These are phyloP conservation scores for Strigamia crassipes DNA, from an alignment of 2,888 invertebrate genomes.

Conservation along the genomic window DNA sequence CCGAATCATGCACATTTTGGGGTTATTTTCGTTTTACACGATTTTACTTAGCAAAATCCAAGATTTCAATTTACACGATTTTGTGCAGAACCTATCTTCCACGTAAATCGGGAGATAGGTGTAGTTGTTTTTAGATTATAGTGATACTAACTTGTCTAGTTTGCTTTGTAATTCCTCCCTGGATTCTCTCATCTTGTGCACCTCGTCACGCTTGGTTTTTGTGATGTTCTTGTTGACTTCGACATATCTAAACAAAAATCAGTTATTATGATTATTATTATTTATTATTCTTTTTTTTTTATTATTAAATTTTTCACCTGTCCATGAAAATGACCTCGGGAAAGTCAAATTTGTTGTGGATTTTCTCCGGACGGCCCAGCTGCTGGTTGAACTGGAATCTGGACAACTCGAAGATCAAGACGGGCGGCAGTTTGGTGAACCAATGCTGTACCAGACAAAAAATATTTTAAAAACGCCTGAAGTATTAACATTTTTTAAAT, in stretches of 20 bases:
- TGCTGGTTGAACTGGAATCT: slow-evolving; percentile 61
- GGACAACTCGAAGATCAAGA: slow-evolving; percentile 60
- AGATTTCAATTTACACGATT: too few species aligned
- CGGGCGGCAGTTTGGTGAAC: slow-evolving; percentile 61
- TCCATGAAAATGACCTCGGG: slow-evolving; percentile 61
- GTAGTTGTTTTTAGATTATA: too few species aligned
- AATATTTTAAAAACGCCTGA: slow-evolving; percentile 28
- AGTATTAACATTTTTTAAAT: slow-evolving; percentile 39
- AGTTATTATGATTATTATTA: too few species aligned
- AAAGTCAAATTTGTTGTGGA: slow-evolving; percentile 61
- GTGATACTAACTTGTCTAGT: slow-evolving; percentile 58
- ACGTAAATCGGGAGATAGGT: too few species aligned
- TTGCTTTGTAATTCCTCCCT: slow-evolving; percentile 56
- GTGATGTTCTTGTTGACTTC: slow-evolving; percentile 59
- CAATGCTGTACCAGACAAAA: slow-evolving; percentile 57
- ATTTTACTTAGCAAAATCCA: too few species aligned
- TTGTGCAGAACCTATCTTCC: too few species aligned
- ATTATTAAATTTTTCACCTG: slow-evolving; percentile 54
- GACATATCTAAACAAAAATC: slow-evolving; percentile 60
- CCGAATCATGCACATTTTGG: too few species aligned
- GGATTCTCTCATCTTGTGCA: slow-evolving; percentile 58
- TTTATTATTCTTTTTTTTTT: background rate
- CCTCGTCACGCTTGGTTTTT: slow-evolving; percentile 58
- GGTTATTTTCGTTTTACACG: too few species aligned
- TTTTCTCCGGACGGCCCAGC: slow-evolving; percentile 60